A percentile compares a stretch with the other conserved stretches of the same genome.
Evolutionary conservation across 2,113 vertebrate genomes (phyloP).

Genomic region (Chionomys nivalis): DNA sequence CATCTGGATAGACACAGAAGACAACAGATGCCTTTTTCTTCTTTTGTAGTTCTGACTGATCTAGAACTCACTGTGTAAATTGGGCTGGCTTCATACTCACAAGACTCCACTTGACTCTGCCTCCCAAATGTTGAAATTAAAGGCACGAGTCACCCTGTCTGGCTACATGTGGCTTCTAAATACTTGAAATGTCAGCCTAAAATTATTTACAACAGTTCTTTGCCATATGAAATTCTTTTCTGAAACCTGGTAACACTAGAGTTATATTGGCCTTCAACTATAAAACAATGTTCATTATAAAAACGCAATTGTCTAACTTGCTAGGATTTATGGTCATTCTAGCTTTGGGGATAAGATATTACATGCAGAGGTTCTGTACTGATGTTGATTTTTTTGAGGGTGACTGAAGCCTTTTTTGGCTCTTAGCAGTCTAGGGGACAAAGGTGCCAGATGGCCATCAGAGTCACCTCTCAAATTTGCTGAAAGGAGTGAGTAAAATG

Average conservation of each 20-base stretch:
- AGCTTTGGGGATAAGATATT: neutral
- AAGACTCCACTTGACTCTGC: neutral
- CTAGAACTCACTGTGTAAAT: neutral
- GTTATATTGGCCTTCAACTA: neutral
- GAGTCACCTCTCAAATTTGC: neutral
- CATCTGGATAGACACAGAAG: neutral
- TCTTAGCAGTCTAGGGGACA: neutral
- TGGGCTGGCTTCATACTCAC: neutral
- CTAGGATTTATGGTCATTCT: neutral
- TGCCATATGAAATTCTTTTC: conserved; percentile 38
- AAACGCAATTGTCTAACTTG: neutral
- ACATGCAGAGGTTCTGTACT: neutral
- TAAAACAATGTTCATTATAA: neutral
- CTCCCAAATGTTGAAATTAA: neutral
- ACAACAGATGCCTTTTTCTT: neutral
- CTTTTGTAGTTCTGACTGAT: neutral
- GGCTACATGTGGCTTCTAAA: neutral
- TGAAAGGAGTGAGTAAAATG: neutral
- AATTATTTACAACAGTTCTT: conserved; percentile 17
- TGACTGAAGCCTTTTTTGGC: neutral
- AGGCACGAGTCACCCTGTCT: neutral
- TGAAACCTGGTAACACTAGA: neutral
- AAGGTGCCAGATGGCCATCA: neutral
- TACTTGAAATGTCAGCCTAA: conserved; percentile 47
- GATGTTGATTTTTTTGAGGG: neutral